A percentile compares a stretch with the other conserved stretches of the same genome.
Evolutionary conservation across 2,888 invertebrate genomes (phyloP).

Genomic region (Cephus sareptanus): DNA sequence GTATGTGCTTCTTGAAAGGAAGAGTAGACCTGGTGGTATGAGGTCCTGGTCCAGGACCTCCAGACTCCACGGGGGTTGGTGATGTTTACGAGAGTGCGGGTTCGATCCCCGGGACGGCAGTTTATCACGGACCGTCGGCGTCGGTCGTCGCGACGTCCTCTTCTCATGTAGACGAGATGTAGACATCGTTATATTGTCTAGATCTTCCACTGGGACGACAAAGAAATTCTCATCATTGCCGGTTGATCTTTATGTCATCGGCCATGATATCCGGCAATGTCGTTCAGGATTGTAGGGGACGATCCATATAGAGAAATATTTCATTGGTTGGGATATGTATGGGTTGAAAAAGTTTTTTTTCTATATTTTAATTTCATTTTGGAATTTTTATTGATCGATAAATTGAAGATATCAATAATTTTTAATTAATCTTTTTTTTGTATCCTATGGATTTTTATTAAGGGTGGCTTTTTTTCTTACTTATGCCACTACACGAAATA

Average conservation of each 20-base stretch:
- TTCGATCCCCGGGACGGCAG: conserved; percentile 36
- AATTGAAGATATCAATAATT: too few species aligned
- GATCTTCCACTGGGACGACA: neutral
- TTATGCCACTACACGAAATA: neutral
- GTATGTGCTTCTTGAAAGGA: conserved; percentile 7
- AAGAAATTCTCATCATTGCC: neutral
- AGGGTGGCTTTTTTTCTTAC: neutral
- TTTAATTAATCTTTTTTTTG: too few species aligned
- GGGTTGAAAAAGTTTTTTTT: too few species aligned
- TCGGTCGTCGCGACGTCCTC: conserved; percentile 5
- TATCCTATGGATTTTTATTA: too few species aligned
- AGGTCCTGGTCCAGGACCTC: conserved; percentile 24
- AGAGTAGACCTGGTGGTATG: conserved; percentile 14
- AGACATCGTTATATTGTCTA: conserved; percentile 10
- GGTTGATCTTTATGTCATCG: neutral
- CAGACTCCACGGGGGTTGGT: conserved; percentile 21
- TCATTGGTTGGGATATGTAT: too few species aligned
- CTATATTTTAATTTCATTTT: too few species aligned
- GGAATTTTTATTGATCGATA: too few species aligned
- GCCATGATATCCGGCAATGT: too few species aligned
- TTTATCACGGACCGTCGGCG: conserved; percentile 35
- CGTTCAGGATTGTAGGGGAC: too few species aligned
- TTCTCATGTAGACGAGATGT: conserved; percentile 15
- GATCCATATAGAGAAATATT: too few species aligned
- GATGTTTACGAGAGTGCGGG: conserved; percentile 9